A percentile compares a stretch with the other conserved stretches of the same genome.
Evolutionary conservation across 2,797 vertebrate genomes (phyloP).

Genomic region (Phrynocephalus vlangalii): DNA sequence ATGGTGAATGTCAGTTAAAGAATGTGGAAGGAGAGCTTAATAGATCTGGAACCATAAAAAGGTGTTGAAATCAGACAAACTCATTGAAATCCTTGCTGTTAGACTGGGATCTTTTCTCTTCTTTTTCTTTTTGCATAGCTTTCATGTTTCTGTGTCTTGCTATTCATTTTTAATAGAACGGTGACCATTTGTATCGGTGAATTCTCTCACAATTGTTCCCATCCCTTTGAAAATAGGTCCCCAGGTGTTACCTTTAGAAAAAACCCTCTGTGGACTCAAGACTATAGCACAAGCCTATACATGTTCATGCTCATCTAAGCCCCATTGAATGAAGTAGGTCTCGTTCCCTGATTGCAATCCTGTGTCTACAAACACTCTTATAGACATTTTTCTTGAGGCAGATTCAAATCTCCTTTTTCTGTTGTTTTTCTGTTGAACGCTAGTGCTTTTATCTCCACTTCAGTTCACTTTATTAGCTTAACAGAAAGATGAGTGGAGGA

Average conservation of each 20-base stretch:
- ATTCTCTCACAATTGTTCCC: slow-evolving; percentile 3
- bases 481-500: not conserved
- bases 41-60: slow-evolving; percentile 45
- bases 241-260: not conserved
- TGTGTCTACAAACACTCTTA: not conserved
- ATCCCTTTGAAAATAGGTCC: not conserved
- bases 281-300: not conserved
- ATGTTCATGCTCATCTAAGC: not conserved
- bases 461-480: not conserved
- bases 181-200: slow-evolving; percentile 20
- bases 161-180: slow-evolving; percentile 35
- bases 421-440: not conserved
- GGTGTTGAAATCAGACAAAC: slow-evolving; percentile 39
- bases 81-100: slow-evolving; percentile 32
- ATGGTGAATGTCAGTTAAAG: slow-evolving; percentile 7
- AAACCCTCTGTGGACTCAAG: not conserved
- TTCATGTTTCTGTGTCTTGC: slow-evolving; percentile 31
- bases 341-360: not conserved
- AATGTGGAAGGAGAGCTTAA: slow-evolving; percentile 28
- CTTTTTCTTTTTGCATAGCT: slow-evolving; percentile 6
- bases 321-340: not conserved
- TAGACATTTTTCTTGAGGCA: not conserved
- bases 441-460: not conserved
- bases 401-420: not conserved
- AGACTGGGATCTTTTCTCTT: not conserved